Percentiles rank a stretch among this genome's conserved stretches.
Conservation (phyloP, 1,140 invertebrate genomes). For the silkworm (Bombyx mori) region DNA sequence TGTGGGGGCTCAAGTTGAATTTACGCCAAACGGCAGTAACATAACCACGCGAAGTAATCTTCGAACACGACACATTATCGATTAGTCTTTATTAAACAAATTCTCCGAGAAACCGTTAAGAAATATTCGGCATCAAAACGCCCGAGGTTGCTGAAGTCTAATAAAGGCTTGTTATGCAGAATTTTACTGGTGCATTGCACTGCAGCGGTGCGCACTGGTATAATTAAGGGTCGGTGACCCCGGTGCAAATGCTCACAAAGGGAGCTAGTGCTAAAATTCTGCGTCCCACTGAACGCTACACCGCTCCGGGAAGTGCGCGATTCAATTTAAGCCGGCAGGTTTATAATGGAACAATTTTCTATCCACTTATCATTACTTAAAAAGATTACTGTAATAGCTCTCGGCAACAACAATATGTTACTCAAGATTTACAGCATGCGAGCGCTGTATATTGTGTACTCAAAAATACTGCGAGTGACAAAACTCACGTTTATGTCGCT, state of each 20-base stretch:
- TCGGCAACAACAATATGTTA: not conserved
- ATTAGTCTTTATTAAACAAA: too few relatives aligned
- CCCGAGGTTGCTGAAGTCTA: constrained; percentile 39
- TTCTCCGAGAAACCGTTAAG: constrained; percentile 18
- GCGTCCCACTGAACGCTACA: constrained; percentile 18
- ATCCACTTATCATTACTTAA: constrained; percentile 8
- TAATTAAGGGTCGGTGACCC: constrained; percentile 62
- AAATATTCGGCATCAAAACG: constrained; percentile 30
- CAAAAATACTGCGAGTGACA: too few relatives aligned
- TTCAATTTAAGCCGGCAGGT: constrained; percentile 15
- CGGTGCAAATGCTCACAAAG: constrained; percentile 24
- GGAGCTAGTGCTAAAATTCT: constrained; percentile 41
- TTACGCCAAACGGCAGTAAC: constrained; percentile 8
- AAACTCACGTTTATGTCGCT: constrained; percentile 6
- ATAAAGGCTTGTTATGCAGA: constrained; percentile 67
- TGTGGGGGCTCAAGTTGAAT: constrained; percentile 26
- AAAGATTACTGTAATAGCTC: constrained; percentile 8
- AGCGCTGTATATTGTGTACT: constrained; percentile 4
- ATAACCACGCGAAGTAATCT: not conserved
- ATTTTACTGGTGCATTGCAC: constrained; percentile 68
- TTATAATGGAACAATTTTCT: constrained; percentile 12
- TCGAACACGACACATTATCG: too few relatives aligned
- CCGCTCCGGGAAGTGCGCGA: constrained; percentile 24
- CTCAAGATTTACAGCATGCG: constrained; percentile 2
- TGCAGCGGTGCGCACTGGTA: constrained; percentile 37